Evolutionary conservation across 1,140 invertebrate species (phyloP).

Genomic region (Drosophila bifasciata): DNA sequence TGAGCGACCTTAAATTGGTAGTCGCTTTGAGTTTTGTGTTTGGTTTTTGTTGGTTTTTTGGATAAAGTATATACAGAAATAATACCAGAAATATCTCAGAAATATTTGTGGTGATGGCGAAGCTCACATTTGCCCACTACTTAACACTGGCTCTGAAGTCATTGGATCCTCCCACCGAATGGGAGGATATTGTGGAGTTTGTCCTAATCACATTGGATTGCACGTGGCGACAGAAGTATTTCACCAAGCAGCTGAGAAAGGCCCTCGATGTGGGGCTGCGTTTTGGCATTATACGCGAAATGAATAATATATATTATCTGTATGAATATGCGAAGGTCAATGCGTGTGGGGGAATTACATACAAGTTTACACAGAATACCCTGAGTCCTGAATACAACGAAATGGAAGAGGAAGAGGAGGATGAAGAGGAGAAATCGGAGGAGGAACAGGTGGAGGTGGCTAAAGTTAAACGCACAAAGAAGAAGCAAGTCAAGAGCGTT

Average conservation of each 20-base stretch:
- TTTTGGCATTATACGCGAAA: constrained; percentile 44
- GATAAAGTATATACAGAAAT: not conserved
- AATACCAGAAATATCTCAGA: too few species aligned
- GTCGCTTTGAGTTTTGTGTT: not conserved
- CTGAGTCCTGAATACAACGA: not conserved
- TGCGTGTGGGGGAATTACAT: constrained; percentile 12
- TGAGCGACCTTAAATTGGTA: constrained; percentile 8
- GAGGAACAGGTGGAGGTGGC: not conserved
- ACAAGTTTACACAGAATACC: constrained; percentile 15
- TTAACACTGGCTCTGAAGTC: constrained; percentile 24
- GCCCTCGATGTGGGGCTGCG: constrained; percentile 39
- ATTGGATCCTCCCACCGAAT: constrained; percentile 30
- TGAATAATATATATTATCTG: constrained; percentile 52
- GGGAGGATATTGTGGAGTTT: constrained; percentile 22
- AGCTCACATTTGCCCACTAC: constrained; percentile 34
- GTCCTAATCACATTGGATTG: constrained; percentile 11
- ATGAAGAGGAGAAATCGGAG: not conserved
- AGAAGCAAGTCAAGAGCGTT: not conserved
- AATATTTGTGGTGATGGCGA: not conserved
- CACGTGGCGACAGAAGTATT: constrained; percentile 14
- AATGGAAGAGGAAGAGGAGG: not conserved
- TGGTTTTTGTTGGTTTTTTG: not conserved
- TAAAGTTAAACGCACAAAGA: not conserved
- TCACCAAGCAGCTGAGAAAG: constrained; percentile 18
- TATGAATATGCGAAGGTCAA: constrained; percentile 43